phyloP scores from a whole-genome alignment of 2,888 invertebrate genomes.

The Cryptocheilus praepositus region DNA sequence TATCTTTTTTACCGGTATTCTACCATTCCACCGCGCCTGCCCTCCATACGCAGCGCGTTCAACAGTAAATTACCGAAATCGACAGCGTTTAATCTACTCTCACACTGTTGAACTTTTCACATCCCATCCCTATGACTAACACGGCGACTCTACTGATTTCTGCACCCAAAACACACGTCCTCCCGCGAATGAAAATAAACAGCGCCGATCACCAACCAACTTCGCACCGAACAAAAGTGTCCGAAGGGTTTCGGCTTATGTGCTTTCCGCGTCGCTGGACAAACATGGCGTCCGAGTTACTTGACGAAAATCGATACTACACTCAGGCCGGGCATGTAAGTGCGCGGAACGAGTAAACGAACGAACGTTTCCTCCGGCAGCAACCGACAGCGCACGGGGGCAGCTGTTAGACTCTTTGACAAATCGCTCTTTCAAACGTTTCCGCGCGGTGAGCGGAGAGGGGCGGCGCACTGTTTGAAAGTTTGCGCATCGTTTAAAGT shows the following conservation, averaged over 20 bases:
- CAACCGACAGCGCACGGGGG: constrained; percentile 37
- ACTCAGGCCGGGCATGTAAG: constrained; percentile 14
- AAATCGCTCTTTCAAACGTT: constrained; percentile 60
- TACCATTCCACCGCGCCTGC: too few species aligned
- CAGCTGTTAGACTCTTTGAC: constrained; percentile 61
- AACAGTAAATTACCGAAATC: too few species aligned
- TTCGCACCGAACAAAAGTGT: constrained; percentile 39
- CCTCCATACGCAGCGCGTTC: too few species aligned
- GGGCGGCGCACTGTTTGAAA: background rate
- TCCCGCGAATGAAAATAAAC: constrained; percentile 39
- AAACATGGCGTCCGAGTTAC: constrained; percentile 51
- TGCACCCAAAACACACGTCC: too few species aligned
- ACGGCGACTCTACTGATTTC: too few species aligned
- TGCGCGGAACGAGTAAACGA: constrained; percentile 1
- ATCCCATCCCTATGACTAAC: too few species aligned
- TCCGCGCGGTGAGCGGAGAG: background rate
- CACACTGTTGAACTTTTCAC: too few species aligned
- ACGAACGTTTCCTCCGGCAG: background rate
- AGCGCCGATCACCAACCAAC: constrained; percentile 17
- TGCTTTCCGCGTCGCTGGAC: constrained; percentile 51
- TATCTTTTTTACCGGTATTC: too few species aligned
- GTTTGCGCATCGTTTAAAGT: constrained; percentile 12
- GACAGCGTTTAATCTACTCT: too few species aligned
- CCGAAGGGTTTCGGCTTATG: constrained; percentile 53
- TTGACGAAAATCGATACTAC: constrained; percentile 52